Evolutionary conservation across 2,797 vertebrate species (phyloP).

Genomic region (Crocodylus rhombifer): DNA sequence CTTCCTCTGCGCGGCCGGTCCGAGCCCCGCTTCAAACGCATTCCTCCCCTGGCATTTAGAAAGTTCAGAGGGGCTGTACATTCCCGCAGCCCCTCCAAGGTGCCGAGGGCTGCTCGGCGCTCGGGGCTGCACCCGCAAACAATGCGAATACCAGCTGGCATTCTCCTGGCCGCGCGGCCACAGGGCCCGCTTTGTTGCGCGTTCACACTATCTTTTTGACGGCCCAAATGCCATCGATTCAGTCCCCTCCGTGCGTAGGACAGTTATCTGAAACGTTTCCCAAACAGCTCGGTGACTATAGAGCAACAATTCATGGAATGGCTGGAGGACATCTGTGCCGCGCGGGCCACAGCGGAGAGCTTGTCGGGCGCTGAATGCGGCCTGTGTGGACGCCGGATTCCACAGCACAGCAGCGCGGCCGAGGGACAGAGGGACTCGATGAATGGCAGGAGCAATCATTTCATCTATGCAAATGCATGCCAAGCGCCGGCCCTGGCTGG

Average conservation of each 20-base stretch:
- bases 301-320: conserved; percentile 91
- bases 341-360: conserved; percentile 79
- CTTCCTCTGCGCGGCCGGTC: neutral
- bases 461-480: conserved; percentile 77
- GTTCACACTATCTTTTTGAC: conserved; percentile 86
- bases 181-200: conserved; percentile 90
- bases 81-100: conserved; percentile 65
- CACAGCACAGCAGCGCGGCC: conserved; percentile 59
- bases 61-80: conserved; percentile 55
- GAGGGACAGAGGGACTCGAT: conserved; percentile 67
- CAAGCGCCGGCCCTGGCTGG: conserved; percentile 60
- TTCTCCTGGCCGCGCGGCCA: conserved; percentile 73
- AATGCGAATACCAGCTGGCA: conserved; percentile 82
- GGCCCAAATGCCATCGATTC: conserved; percentile 92
- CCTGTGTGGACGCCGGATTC: conserved; percentile 81
- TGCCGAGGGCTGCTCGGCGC: conserved; percentile 48
- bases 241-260: conserved; percentile 90
- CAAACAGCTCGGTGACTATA: conserved; percentile 85
- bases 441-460: conserved; percentile 80
- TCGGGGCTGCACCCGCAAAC: conserved; percentile 67
- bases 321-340: conserved; percentile 87
- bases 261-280: conserved; percentile 90
- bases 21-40: neutral
- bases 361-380: conserved; percentile 78
- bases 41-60: conserved; percentile 50